Evolutionary conservation across 2,888 invertebrate genomes (phyloP).

Genomic region (Pachydiplax longipennis): DNA sequence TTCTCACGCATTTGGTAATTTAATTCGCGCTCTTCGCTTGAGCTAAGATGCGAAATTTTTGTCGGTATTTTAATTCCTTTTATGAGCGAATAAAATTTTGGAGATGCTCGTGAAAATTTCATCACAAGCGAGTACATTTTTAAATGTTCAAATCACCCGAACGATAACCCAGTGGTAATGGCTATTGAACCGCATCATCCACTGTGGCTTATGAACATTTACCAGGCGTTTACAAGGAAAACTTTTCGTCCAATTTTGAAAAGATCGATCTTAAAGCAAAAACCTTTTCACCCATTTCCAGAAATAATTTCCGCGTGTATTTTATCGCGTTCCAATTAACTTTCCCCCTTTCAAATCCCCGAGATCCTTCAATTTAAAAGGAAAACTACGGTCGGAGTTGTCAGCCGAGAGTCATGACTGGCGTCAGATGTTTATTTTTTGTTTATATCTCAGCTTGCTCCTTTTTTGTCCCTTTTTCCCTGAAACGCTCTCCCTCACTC

Average conservation of each 20-base stretch:
- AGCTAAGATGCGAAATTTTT: too few species aligned
- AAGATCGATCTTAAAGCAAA: neutral
- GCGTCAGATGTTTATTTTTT: neutral
- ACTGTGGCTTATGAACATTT: too few species aligned
- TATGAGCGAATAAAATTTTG: too few species aligned
- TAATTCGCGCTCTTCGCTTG: too few species aligned
- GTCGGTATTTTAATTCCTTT: too few species aligned
- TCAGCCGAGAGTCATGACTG: neutral
- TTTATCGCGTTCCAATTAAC: neutral
- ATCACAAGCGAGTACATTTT: too few species aligned
- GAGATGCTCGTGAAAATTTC: too few species aligned
- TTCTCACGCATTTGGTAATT: too few species aligned
- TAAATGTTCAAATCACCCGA: too few species aligned
- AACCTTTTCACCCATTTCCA: neutral
- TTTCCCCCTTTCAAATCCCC: neutral
- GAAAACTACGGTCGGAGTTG: neutral
- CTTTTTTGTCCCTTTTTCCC: neutral
- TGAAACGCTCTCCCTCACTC: neutral
- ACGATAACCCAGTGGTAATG: too few species aligned
- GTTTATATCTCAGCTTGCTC: neutral
- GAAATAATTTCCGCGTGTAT: neutral
- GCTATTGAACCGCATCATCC: too few species aligned
- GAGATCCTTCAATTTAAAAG: neutral
- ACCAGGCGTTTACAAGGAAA: neutral
- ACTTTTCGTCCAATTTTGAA: neutral